phyloP scores from a whole-genome alignment of 64 coral and sea anemone genomes.

The Catalaphyllia jardinei region DNA sequence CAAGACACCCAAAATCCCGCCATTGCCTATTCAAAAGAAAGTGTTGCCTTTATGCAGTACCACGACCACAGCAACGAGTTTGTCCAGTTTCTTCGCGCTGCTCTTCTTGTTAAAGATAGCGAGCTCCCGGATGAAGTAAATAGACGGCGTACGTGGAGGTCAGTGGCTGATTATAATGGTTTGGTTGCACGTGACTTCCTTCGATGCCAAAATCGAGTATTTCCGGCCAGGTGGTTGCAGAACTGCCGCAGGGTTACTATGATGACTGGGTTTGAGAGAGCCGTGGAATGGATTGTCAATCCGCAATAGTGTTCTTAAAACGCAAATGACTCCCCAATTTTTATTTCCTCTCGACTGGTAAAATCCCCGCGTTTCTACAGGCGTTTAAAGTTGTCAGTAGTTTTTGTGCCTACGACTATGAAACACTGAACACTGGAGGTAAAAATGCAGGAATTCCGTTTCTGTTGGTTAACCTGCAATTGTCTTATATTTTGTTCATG shows the following conservation, averaged over 20 bases:
- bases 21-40: neutral
- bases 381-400: too few species aligned
- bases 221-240: slow-evolving; percentile 23
- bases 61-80: slow-evolving; percentile 4
- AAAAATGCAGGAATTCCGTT: too few species aligned
- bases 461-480: too few species aligned
- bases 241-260: slow-evolving; percentile 22
- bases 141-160: slow-evolving; percentile 5
- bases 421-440: too few species aligned
- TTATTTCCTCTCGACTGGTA: too few species aligned
- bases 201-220: slow-evolving; percentile 8
- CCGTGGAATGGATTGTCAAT: slow-evolving; percentile 41
- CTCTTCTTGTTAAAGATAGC: neutral
- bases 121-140: neutral
- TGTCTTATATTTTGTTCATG: too few species aligned
- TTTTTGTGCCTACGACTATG: too few species aligned
- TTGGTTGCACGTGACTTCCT: slow-evolving; percentile 25
- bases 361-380: too few species aligned
- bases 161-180: slow-evolving; percentile 28
- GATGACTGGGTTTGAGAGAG: neutral
- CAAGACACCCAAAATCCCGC: neutral
- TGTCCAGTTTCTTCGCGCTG: neutral
- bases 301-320: neutral
- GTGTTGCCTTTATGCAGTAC: neutral
- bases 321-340: too few species aligned